These are phyloP conservation scores for Plotosus lineatus DNA, from an alignment of 2,113 vertebrate genomes.

Conservation along the genomic window DNA sequence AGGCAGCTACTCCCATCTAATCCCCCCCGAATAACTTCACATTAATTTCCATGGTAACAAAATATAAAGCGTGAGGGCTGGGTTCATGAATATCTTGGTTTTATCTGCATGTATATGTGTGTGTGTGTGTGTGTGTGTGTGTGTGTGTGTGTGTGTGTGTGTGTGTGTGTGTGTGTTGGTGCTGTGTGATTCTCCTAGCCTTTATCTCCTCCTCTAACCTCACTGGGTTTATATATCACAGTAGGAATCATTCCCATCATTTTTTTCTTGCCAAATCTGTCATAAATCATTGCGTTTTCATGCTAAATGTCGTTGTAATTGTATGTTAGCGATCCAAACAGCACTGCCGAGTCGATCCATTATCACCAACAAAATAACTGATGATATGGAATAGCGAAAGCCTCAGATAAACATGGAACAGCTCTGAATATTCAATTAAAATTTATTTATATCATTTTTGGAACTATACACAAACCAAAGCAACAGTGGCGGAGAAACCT, in stretches of 20 bases:
- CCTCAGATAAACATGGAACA: not conserved
- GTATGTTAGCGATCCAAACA: constrained; percentile 61
- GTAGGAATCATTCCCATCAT: constrained; percentile 49
- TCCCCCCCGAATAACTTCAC: not conserved
- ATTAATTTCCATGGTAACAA: constrained; percentile 4
- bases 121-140: not conserved
- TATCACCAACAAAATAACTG: constrained; percentile 61
- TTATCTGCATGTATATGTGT: not conserved
- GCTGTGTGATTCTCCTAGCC: constrained; percentile 40
- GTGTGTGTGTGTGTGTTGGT: not conserved
- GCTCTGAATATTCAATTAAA: not conserved
- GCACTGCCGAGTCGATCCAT: constrained; percentile 49
- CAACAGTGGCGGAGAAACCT: not conserved
- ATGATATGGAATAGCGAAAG: not conserved
- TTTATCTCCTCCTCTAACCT: constrained; percentile 59
- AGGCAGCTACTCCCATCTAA: not conserved
- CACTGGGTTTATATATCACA: constrained; percentile 60
- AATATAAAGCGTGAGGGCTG: not conserved
- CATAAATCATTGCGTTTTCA: constrained; percentile 63
- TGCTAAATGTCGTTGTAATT: constrained; percentile 62
- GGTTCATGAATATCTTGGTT: not conserved
- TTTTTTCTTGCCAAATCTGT: constrained; percentile 59
- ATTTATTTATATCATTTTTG: not conserved
- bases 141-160: not conserved
- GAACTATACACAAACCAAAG: not conserved